Percentiles rank a stretch among this genome's conserved stretches.
Conservation (phyloP, 2,888 invertebrate species). For the Cerastis rubricosa region DNA sequence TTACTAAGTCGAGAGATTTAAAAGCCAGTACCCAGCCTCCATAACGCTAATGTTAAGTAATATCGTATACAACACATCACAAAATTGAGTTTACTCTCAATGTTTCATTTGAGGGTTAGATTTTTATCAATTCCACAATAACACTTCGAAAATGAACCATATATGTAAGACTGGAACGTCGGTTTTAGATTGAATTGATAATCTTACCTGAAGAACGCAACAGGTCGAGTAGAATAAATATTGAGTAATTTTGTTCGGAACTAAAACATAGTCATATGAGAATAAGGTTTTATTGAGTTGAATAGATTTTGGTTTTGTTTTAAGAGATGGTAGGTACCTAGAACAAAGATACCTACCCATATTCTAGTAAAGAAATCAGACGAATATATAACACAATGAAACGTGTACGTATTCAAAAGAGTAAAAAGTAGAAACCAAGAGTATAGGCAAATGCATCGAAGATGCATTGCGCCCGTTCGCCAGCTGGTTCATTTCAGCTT, state of each 20-base stretch:
- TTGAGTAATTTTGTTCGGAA: conserved; percentile 51
- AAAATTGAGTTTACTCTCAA: conserved; percentile 77
- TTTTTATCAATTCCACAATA: conserved; percentile 58
- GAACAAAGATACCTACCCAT: neutral
- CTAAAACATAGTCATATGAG: conserved; percentile 39
- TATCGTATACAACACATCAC: conserved; percentile 76
- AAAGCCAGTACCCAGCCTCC: conserved; percentile 60
- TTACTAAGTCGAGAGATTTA: conserved; percentile 62
- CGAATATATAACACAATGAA: neutral
- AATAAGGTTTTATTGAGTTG: conserved; percentile 2
- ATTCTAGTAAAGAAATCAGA: neutral
- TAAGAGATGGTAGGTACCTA: neutral
- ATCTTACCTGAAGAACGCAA: conserved; percentile 61
- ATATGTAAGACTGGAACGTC: conserved; percentile 4
- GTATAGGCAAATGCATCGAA: neutral
- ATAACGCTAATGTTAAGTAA: conserved; percentile 67
- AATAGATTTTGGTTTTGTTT: conserved; percentile 22
- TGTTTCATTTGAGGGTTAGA: conserved; percentile 70
- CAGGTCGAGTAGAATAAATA: conserved; percentile 72
- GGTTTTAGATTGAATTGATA: conserved; percentile 45
- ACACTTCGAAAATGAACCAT: conserved; percentile 47
- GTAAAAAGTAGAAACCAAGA: too few species aligned
- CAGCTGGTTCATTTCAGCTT: neutral
- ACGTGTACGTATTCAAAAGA: too few species aligned
- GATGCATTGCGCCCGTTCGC: neutral